A percentile compares a stretch with the other conserved stretches of the same genome.
Conservation (phyloP, 2,113 vertebrate genomes). For the Petrocephalus zakoni region DNA sequence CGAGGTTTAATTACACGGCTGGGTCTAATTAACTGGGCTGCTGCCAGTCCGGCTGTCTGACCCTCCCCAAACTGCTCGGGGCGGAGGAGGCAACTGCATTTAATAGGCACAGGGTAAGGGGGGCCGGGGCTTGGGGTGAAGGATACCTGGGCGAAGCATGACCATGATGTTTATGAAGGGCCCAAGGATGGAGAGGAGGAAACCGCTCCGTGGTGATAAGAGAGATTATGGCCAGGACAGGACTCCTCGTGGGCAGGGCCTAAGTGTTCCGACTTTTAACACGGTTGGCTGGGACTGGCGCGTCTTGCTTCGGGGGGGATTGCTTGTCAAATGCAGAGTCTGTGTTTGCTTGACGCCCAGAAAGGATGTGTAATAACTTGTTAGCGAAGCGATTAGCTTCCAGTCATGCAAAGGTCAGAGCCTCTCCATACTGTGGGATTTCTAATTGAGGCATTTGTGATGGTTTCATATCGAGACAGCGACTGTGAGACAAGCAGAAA, state of each 20-base stretch:
- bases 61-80: neutral
- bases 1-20: slow-evolving; percentile 49
- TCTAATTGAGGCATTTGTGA: slow-evolving; percentile 58
- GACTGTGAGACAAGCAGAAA: slow-evolving; percentile 33
- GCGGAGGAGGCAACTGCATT: neutral
- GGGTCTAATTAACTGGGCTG: slow-evolving; percentile 25
- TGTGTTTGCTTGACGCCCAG: slow-evolving; percentile 17
- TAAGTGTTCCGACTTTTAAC: slow-evolving; percentile 46
- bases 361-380: slow-evolving; percentile 28
- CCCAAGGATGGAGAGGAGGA: no score
- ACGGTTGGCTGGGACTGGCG: slow-evolving; percentile 39
- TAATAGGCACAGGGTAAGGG: slow-evolving; percentile 29
- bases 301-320: slow-evolving; percentile 44
- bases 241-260: no score
- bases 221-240: no score
- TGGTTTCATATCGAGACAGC: slow-evolving; percentile 37
- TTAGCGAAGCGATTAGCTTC: slow-evolving; percentile 32
- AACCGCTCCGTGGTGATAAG: no score
- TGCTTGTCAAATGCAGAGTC: slow-evolving; percentile 52
- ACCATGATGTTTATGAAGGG: neutral
- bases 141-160: no score
- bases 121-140: neutral
- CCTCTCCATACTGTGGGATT: slow-evolving; percentile 32
- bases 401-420: slow-evolving; percentile 55
- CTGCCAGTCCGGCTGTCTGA: slow-evolving; percentile 39